A percentile compares a stretch with the other conserved stretches of the same genome.
phyloP scores from a whole-genome alignment of 2,113 vertebrate genomes.

The Stercorarius parasiticus region DNA sequence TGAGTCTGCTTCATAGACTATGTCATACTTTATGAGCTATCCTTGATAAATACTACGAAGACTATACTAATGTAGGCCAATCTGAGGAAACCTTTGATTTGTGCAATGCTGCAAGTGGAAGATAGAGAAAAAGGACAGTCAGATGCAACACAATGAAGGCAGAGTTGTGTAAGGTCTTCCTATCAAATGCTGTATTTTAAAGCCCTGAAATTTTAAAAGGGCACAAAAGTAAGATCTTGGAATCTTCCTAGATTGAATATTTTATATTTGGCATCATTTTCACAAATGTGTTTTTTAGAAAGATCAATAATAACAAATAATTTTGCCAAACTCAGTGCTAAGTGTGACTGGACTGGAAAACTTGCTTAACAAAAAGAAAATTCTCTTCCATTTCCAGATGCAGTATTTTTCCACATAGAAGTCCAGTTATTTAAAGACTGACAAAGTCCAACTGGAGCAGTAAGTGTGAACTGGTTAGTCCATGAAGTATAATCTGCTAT shows the following conservation, averaged over 20 bases:
- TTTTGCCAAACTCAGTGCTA: not conserved
- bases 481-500: not conserved
- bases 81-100: not conserved
- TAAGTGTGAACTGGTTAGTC: not conserved
- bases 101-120: not conserved
- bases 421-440: not conserved
- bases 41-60: not conserved
- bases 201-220: not conserved
- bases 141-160: not conserved
- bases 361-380: not conserved
- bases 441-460: not conserved
- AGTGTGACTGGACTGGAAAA: not conserved
- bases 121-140: not conserved
- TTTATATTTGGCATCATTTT: not conserved
- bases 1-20: not conserved
- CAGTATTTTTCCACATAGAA: not conserved
- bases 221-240: not conserved
- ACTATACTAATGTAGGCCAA: not conserved
- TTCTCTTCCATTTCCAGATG: not conserved
- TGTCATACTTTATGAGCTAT: not conserved
- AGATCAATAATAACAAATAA: not conserved
- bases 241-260: not conserved
- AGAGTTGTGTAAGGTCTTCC: not conserved
- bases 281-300: not conserved
- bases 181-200: not conserved